Evolutionary conservation across 1,140 invertebrate species (phyloP).

Genomic region (Heliconius hermathena): DNA sequence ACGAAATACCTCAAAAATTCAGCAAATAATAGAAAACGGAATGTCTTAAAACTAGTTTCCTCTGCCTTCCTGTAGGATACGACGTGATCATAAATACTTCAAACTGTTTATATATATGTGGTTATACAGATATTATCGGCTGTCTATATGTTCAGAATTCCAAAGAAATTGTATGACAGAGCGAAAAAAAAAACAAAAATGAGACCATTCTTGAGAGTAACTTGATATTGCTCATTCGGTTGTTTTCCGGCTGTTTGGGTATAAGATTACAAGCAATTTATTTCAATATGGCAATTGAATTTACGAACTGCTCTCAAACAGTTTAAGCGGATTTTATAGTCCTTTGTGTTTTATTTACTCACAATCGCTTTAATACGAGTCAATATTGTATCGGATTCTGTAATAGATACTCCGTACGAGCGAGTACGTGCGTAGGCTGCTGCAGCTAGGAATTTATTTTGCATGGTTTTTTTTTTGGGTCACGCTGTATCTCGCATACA

Average conservation of each 20-base stretch:
- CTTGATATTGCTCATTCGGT: conserved; percentile 76
- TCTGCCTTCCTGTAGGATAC: no score
- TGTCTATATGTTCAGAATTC: conserved; percentile 52
- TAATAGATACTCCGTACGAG: conserved; percentile 13
- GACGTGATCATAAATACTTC: not conserved
- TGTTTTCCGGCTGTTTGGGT: conserved; percentile 79
- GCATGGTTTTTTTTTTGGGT: not conserved
- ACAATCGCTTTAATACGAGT: conserved; percentile 48
- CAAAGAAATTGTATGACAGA: conserved; percentile 66
- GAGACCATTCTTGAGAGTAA: conserved; percentile 69
- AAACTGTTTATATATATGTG: conserved; percentile 40
- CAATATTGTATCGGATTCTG: conserved; percentile 41
- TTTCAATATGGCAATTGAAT: conserved; percentile 79
- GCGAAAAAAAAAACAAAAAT: conserved; percentile 61
- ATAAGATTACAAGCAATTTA: conserved; percentile 81
- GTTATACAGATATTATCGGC: conserved; percentile 53
- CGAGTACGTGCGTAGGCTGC: conserved; percentile 8
- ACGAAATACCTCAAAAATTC: no score
- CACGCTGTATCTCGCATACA: no score
- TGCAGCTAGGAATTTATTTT: conserved; percentile 10
- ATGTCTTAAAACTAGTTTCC: no score
- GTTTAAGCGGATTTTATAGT: conserved; percentile 65
- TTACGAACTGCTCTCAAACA: conserved; percentile 67
- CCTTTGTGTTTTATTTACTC: conserved; percentile 57
- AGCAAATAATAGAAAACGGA: no score